Evolutionary conservation across 2,797 vertebrate species (phyloP).

Genomic region (Mormyrops attenuatus): DNA sequence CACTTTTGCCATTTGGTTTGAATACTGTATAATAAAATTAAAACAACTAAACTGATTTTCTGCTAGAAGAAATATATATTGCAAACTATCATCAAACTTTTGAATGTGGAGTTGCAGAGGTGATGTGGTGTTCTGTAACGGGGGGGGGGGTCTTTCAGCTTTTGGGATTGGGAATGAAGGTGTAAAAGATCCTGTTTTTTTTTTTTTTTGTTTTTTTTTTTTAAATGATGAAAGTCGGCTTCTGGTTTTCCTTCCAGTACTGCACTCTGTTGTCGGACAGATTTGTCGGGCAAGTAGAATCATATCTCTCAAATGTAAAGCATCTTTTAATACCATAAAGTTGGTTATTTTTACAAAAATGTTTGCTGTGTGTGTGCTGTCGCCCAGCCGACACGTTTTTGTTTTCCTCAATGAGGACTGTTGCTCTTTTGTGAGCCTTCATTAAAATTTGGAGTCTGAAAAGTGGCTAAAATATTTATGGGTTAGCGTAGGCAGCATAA

Average conservation of each 20-base stretch:
- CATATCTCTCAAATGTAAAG: slow-evolving; percentile 95
- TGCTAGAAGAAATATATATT: slow-evolving; percentile 38
- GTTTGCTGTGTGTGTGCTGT: slow-evolving; percentile 86
- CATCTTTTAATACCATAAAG: slow-evolving; percentile 90
- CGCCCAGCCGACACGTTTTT: slow-evolving; percentile 93
- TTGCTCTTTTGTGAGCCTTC: slow-evolving; percentile 98
- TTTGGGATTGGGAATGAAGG: slow-evolving; percentile 41
- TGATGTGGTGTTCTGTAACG: slow-evolving; percentile 47
- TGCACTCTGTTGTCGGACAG: slow-evolving; percentile 64
- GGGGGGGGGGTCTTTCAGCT: slow-evolving; percentile 54
- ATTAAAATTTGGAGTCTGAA: slow-evolving; percentile 85
- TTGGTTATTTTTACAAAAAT: slow-evolving; percentile 98
- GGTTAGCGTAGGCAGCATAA: slow-evolving; percentile 94
- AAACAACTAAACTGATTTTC: slow-evolving; percentile 34
- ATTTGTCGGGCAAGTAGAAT: slow-evolving; percentile 67
- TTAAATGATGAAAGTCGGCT: slow-evolving; percentile 23
- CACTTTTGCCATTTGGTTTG: slow-evolving; percentile 50
- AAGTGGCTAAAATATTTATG: slow-evolving; percentile 98
- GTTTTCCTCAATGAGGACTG: slow-evolving; percentile 93
- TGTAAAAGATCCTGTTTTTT: slow-evolving; percentile 32
- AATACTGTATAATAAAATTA: slow-evolving; percentile 63
- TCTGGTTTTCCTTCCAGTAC: slow-evolving; percentile 34
- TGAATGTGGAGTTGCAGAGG: slow-evolving; percentile 57
- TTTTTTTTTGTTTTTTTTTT: slow-evolving; percentile 26
- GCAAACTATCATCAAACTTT: slow-evolving; percentile 39